phyloP scores from a whole-genome alignment of 2,888 invertebrate species.

The Eupsilia transversa region DNA sequence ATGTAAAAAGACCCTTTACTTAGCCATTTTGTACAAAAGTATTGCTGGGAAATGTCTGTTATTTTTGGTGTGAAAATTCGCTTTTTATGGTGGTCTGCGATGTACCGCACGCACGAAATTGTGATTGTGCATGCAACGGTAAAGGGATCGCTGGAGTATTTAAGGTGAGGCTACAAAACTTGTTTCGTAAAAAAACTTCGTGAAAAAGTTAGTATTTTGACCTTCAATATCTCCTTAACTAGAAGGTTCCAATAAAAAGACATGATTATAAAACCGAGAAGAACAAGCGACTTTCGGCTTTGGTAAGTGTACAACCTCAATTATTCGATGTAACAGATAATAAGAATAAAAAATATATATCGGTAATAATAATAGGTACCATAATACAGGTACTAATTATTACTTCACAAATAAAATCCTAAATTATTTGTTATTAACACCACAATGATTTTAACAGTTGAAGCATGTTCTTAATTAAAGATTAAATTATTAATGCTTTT shows the following conservation, averaged over 20 bases:
- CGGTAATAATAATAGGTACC: no score
- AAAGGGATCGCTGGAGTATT: background rate
- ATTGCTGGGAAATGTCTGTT: background rate
- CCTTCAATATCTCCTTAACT: no score
- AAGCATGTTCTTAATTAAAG: slow-evolving; percentile 6
- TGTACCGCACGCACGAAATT: background rate
- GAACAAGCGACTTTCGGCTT: no score
- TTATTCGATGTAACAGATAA: no score
- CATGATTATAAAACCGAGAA: no score
- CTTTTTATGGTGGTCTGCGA: background rate
- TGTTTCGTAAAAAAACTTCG: background rate
- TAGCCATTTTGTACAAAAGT: background rate
- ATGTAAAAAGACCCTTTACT: background rate
- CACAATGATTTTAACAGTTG: background rate
- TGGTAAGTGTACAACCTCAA: no score
- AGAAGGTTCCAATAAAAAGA: no score
- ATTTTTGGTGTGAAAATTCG: background rate
- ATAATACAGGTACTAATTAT: no score
- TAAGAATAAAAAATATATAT: no score
- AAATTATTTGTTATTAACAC: background rate
- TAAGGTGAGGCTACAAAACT: background rate
- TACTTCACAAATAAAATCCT: no score
- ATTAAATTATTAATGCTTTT: background rate
- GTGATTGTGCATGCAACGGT: background rate
- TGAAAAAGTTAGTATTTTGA: background rate